Percentiles rank a stretch among this genome's conserved stretches.
phyloP scores from a whole-genome alignment of 2,797 vertebrate genomes.

The Enteromius treurensis region DNA sequence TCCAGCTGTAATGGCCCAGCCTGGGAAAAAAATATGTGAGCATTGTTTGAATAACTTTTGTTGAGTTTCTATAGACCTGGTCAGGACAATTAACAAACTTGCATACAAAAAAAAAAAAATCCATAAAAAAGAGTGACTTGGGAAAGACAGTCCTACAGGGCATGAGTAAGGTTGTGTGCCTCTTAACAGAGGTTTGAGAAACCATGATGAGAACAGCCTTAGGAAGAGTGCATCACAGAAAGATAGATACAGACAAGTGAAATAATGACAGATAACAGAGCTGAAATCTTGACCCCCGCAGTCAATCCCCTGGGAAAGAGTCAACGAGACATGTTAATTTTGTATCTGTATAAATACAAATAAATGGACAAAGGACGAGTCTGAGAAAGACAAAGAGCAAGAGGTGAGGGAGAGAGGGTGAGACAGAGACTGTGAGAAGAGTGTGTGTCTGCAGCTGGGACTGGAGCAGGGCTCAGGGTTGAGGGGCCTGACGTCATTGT shows the following conservation, averaged over 20 bases:
- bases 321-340: slow-evolving; percentile 50
- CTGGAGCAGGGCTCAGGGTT: slow-evolving; percentile 72
- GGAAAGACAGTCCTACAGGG: background rate
- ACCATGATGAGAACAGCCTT: slow-evolving; percentile 38
- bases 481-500: slow-evolving; percentile 71
- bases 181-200: background rate
- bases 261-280: slow-evolving; percentile 64
- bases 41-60: slow-evolving; percentile 41
- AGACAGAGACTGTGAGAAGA: slow-evolving; percentile 74
- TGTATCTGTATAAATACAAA: slow-evolving; percentile 38
- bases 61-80: background rate
- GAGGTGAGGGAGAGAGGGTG: slow-evolving; percentile 35
- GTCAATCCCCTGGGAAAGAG: slow-evolving; percentile 47
- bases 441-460: slow-evolving; percentile 75
- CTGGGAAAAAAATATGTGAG: slow-evolving; percentile 74
- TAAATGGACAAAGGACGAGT: slow-evolving; percentile 49
- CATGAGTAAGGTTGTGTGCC: background rate
- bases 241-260: slow-evolving; percentile 51
- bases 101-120: background rate
- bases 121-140: background rate
- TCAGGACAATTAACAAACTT: background rate
- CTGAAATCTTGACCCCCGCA: slow-evolving; percentile 35
- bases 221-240: slow-evolving; percentile 51
- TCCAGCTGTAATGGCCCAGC: slow-evolving; percentile 78
- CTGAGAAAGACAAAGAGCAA: slow-evolving; percentile 45